These are phyloP conservation scores for human DNA, from an alignment of 2,113 vertebrate genomes.

Conservation along the genomic window GRCh38 chr13:73993501-73994000, in stretches of 20 bases:
- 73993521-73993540: constrained; percentile 12
- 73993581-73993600: background rate
- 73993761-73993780: background rate
- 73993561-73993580: background rate
- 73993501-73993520: constrained; percentile 29
- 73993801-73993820: background rate
- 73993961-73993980: background rate
- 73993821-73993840: background rate
- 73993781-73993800: background rate
- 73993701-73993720: background rate
- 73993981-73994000: background rate
- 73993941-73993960: background rate
- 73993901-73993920: background rate
- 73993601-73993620: background rate
- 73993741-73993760: background rate
- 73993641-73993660: background rate
- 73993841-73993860: background rate
- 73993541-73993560: background rate
- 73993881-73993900: background rate
- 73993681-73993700: background rate
- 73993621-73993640: background rate
- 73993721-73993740: background rate
- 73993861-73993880: too few relatives aligned
- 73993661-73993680: background rate
- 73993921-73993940: background rate